Conservation (phyloP, 1,140 invertebrate species). For the Drosophila quadrilineata region DNA sequence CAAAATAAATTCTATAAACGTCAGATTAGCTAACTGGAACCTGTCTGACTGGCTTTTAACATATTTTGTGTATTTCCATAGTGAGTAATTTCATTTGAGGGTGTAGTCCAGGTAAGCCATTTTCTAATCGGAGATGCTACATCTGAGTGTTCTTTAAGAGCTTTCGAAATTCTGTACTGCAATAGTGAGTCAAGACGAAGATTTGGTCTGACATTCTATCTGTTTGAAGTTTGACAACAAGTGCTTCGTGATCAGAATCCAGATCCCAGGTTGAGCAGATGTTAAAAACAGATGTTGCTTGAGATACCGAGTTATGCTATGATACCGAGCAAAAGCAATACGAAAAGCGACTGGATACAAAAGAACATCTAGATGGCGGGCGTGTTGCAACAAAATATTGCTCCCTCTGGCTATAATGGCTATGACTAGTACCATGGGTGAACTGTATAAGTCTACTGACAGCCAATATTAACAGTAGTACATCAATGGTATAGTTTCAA, state of each 20-base stretch:
- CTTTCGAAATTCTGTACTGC: neutral
- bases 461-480: too few species aligned
- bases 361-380: too few species aligned
- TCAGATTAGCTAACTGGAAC: neutral
- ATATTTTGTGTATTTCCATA: slow-evolving; percentile 19
- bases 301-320: too few species aligned
- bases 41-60: slow-evolving; percentile 3
- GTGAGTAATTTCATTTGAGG: slow-evolving; percentile 12
- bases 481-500: too few species aligned
- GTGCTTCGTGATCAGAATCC: slow-evolving; percentile 29
- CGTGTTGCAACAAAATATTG: too few species aligned
- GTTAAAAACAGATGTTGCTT: too few species aligned
- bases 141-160: slow-evolving; percentile 5
- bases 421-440: too few species aligned
- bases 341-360: too few species aligned
- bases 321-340: too few species aligned
- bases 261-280: slow-evolving; percentile 17
- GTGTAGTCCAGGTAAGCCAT: slow-evolving; percentile 17
- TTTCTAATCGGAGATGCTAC: slow-evolving; percentile 22
- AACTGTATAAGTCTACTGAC: too few species aligned
- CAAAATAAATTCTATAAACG: too few species aligned
- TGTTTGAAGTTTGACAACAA: neutral
- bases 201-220: neutral
- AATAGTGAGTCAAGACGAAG: slow-evolving; percentile 16
- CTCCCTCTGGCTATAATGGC: too few species aligned